Evolutionary conservation across 2,113 vertebrate species (phyloP), one percentile per base, ranked within the genome.

Genomic region (Lanius ludovicianus): DNA sequence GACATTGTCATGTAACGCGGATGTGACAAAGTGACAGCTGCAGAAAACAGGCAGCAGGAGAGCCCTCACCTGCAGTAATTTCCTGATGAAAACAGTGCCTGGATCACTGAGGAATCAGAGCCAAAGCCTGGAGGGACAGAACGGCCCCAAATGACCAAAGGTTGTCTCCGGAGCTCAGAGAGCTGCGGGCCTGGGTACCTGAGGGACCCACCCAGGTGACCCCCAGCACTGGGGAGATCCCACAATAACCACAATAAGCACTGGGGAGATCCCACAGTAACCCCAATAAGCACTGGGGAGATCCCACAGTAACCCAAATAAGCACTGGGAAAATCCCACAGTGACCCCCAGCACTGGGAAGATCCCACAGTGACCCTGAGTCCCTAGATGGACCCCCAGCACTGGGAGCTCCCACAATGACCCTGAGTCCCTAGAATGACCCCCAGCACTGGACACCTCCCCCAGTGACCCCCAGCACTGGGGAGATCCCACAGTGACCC

Each of bases 1-100:
- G 68, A 65, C 44, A 7, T 4, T 30, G 60, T 31, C 23, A 6
- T 0, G 3, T 8, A 7, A 23, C 0, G 7, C 2, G 15, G 69
- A 27, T 0, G 5, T 39, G 77, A 79, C 59, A 49, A 14, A 65
- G 35, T 5, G n/a, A 74, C 87, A 83, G 59, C 75, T 75, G 63
- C 35, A 28, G 2, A 44, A 27, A 21, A 2, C 78, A 41, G 55
- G 69, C 33, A 33, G 52, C 46, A 67, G 25, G 12, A 88, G 75
- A 39, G n/a, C 33, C 65, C 52, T 70, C 16, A 23, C 25, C 23
- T 10, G 31, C 70, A 33, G 62, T 1, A 1, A 39, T 23, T 39
- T 55, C 79, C 71, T 46, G 52, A 13, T 55, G 64, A 10, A 47
- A 62, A 41, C 68, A 13, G 7, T 0, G 20, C 6, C 57, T 18